A percentile compares a stretch with the other conserved stretches of the same genome.
These are phyloP conservation scores for Chaenodraco wilsoni DNA, from an alignment of 2,797 vertebrate genomes.

Conservation along the genomic window DNA sequence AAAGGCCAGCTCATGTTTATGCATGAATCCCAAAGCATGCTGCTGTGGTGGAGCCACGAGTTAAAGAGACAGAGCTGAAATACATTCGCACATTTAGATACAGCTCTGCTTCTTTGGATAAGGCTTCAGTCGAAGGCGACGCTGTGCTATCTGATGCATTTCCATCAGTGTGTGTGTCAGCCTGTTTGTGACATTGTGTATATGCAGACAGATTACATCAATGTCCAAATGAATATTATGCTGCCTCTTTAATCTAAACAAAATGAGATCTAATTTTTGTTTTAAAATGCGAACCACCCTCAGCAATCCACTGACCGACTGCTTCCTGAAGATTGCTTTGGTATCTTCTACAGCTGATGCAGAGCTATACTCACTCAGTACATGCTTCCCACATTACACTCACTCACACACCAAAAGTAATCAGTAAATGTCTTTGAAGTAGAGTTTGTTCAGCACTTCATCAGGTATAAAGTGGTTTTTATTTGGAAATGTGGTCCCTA, in stretches of 20 bases:
- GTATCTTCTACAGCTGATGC: conserved; percentile 53
- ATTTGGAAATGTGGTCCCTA: conserved; percentile 86
- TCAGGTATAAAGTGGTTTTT: conserved; percentile 87
- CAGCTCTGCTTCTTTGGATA: conserved; percentile 71
- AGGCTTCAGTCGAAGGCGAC: conserved; percentile 47
- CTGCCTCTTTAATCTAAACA: conserved; percentile 29
- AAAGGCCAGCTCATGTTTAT: conserved; percentile 87
- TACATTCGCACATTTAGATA: conserved; percentile 68
- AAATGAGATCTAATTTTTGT: conserved; percentile 25
- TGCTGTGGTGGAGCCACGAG: conserved; percentile 73
- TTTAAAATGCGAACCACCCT: conserved; percentile 28
- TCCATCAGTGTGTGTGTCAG: conserved; percentile 53
- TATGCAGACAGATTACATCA: conserved; percentile 22
- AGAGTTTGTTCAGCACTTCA: conserved; percentile 86
- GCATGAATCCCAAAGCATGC: conserved; percentile 82
- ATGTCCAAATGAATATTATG: conserved; percentile 13
- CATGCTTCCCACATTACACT: conserved; percentile 63
- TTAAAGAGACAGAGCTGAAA: conserved; percentile 83
- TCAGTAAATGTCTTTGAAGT: conserved; percentile 84
- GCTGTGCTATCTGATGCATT: conserved; percentile 62
- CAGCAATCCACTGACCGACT: not conserved
- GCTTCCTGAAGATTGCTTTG: conserved; percentile 28
- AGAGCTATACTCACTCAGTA: conserved; percentile 31
- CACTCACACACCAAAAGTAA: conserved; percentile 71
- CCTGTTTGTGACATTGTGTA: conserved; percentile 30